phyloP scores from a whole-genome alignment of 2,113 vertebrate species.

The Deroptyus accipitrinus region DNA sequence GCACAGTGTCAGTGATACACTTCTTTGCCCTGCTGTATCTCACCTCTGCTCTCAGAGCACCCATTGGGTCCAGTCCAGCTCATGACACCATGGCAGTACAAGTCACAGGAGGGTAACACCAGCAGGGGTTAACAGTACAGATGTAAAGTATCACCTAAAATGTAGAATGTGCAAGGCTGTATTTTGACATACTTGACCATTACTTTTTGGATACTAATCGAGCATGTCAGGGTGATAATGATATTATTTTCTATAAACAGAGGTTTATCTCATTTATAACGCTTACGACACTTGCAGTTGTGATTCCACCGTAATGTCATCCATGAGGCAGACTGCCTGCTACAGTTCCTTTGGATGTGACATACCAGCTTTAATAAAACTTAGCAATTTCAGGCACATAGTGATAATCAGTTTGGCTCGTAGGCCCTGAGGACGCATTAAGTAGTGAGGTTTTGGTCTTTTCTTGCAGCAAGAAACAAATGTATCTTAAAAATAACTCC shows the following conservation, averaged over 20 bases:
- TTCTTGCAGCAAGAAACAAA: conserved; percentile 15
- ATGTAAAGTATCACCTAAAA: background rate
- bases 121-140: background rate
- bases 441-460: background rate
- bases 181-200: background rate
- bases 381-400: background rate
- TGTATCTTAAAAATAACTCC: background rate
- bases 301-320: background rate
- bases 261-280: background rate
- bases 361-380: conserved; percentile 11
- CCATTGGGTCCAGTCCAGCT: background rate
- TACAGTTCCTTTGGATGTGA: background rate
- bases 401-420: background rate
- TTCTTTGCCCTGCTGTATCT: background rate
- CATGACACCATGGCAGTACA: background rate
- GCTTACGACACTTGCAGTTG: background rate
- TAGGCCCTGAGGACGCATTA: conserved; percentile 11
- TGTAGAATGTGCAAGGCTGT: rapidly evolving
- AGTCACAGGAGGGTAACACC: background rate
- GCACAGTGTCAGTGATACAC: too few relatives aligned
- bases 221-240: background rate
- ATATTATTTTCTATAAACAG: background rate
- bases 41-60: background rate
- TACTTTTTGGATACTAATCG: background rate
- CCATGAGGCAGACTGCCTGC: background rate